phyloP scores from a whole-genome alignment of 2,797 vertebrate genomes.

The Meriones psammophilus region DNA sequence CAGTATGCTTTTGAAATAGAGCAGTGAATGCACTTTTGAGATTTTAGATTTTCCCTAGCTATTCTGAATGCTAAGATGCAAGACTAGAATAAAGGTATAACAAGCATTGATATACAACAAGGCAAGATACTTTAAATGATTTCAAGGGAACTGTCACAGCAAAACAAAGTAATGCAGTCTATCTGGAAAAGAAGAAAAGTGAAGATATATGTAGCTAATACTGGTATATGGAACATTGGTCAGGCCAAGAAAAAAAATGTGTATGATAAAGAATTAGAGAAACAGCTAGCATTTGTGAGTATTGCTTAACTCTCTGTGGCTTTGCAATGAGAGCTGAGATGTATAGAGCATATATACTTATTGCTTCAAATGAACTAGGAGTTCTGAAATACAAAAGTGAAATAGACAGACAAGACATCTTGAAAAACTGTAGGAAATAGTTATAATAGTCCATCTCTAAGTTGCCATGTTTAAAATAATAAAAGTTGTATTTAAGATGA shows the following conservation, averaged over 20 bases:
- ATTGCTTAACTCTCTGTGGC: neutral
- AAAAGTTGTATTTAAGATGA: conserved; percentile 9
- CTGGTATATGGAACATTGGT: neutral
- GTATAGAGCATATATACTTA: neutral
- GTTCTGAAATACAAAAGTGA: neutral
- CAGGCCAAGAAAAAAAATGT: neutral
- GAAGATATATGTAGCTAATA: conserved; percentile 2
- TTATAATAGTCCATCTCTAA: too few relatives aligned
- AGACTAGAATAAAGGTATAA: neutral
- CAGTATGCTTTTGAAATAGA: conserved; percentile 26
- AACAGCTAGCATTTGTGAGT: too few relatives aligned
- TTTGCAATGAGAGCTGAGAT: neutral
- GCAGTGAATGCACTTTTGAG: neutral
- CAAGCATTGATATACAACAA: neutral
- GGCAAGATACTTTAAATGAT: neutral
- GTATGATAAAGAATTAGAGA: neutral
- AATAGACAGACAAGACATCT: neutral
- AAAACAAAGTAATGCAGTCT: neutral
- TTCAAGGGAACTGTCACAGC: neutral
- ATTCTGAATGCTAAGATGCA: neutral
- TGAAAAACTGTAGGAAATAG: neutral
- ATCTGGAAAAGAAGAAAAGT: neutral
- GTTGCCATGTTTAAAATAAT: neutral
- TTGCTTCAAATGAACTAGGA: neutral
- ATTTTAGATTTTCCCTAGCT: neutral